A percentile compares a stretch with the other conserved stretches of the same genome.
phyloP scores from a whole-genome alignment of 2,113 vertebrate species.

The Microcebus lehilahytsara region DNA sequence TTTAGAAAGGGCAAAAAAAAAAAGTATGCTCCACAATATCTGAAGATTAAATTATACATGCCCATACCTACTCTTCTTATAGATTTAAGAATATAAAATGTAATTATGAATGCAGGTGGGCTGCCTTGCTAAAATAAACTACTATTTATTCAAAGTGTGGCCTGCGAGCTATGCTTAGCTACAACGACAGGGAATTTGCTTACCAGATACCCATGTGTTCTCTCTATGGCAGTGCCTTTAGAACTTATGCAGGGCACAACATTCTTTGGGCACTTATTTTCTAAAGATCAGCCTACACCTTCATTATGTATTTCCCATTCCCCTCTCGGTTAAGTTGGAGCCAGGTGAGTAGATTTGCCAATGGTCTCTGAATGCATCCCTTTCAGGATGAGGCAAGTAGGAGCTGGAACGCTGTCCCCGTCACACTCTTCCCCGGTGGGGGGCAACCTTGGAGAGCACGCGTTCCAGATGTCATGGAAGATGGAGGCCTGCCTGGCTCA shows the following conservation, averaged over 20 bases:
- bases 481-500: constrained; percentile 43
- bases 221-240: background rate
- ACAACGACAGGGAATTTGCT: background rate
- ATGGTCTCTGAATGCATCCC: background rate
- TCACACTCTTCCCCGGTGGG: background rate
- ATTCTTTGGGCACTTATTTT: background rate
- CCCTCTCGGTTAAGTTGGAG: background rate
- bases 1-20: background rate
- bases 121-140: background rate
- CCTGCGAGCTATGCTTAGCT: background rate
- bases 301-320: background rate
- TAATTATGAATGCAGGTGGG: background rate
- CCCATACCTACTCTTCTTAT: background rate
- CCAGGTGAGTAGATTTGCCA: background rate
- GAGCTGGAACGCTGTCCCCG: background rate
- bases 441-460: background rate
- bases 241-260: background rate
- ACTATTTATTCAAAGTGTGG: background rate
- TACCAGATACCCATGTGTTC: background rate
- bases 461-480: background rate
- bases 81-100: constrained; percentile 32
- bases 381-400: constrained; percentile 5
- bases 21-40: background rate
- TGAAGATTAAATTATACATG: constrained; percentile 9
- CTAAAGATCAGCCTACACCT: background rate